A percentile compares a stretch with the other conserved stretches of the same genome.
phyloP scores from a whole-genome alignment of 1,140 invertebrate species.

The Lutraria rhynchaena region DNA sequence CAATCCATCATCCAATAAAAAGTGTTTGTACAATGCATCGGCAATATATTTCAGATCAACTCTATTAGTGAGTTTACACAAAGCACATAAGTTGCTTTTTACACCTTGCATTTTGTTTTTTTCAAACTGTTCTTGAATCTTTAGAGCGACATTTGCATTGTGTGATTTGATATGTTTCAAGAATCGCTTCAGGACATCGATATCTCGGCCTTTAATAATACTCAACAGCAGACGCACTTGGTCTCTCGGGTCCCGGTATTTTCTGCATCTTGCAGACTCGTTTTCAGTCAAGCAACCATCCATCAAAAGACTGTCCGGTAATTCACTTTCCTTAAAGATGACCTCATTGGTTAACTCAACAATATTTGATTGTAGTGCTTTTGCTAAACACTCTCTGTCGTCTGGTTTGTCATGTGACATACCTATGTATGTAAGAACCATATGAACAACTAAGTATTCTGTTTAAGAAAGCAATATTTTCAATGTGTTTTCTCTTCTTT shows the following conservation, averaged over 20 bases:
- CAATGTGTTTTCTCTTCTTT: too few species aligned
- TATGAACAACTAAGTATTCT: too few species aligned
- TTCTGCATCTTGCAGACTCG: slow-evolving; percentile 4
- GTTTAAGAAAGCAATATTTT: too few species aligned
- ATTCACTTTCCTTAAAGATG: slow-evolving; percentile 15
- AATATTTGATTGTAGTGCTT: background rate
- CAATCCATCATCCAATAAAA: background rate
- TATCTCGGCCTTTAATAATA: slow-evolving; percentile 12
- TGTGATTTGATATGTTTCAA: slow-evolving; percentile 7
- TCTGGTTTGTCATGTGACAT: background rate
- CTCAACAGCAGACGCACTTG: slow-evolving; percentile 2
- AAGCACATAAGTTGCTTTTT: background rate
- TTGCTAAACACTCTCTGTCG: slow-evolving; percentile 37
- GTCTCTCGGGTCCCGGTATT: background rate
- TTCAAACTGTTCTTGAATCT: slow-evolving; percentile 5
- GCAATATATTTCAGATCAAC: slow-evolving; percentile 17
- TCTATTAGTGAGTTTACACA: background rate
- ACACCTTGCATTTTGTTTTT: background rate
- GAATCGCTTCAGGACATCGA: background rate
- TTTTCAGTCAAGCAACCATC: slow-evolving; percentile 16
- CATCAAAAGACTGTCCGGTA: background rate
- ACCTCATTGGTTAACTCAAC: background rate
- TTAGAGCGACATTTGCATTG: slow-evolving; percentile 1
- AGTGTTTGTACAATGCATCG: slow-evolving; percentile 3
- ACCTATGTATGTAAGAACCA: too few species aligned